phyloP scores from a whole-genome alignment of 1,140 invertebrate genomes.

The Aphelenchoides fujianensis region DNA sequence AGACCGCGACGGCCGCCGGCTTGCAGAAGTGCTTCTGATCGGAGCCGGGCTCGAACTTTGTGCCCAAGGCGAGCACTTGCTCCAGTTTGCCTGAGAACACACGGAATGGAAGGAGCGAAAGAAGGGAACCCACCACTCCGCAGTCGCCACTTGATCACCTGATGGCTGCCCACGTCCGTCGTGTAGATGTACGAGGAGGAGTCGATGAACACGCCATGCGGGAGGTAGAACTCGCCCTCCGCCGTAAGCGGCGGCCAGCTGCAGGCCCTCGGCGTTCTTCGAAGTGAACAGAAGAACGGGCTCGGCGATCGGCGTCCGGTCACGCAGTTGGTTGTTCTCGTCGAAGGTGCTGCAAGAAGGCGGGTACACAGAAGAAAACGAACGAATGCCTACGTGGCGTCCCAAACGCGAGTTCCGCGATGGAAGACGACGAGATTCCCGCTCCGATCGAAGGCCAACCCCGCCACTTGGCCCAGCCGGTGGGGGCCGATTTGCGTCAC shows the following conservation, averaged over 20 bases:
- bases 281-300: slow-evolving; percentile 69
- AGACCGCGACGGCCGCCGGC: slow-evolving; percentile 82
- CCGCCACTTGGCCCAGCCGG: slow-evolving; percentile 55
- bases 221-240: slow-evolving; percentile 74
- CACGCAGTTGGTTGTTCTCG: slow-evolving; percentile 68
- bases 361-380: too few species aligned
- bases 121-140: slow-evolving; percentile 31
- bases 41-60: slow-evolving; percentile 75
- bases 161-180: slow-evolving; percentile 88
- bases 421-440: slow-evolving; percentile 81
- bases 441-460: slow-evolving; percentile 57
- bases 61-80: slow-evolving; percentile 65
- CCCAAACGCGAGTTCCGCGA: slow-evolving; percentile 74
- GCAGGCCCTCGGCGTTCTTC: slow-evolving; percentile 12
- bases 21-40: slow-evolving; percentile 82
- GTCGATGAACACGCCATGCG: slow-evolving; percentile 86
- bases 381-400: slow-evolving; percentile 58
- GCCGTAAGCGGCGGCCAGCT: slow-evolving; percentile 42
- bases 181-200: slow-evolving; percentile 75
- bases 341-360: slow-evolving; percentile 70
- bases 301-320: slow-evolving; percentile 71
- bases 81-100: slow-evolving; percentile 48
- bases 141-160: slow-evolving; percentile 68
- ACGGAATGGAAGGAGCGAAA: slow-evolving; percentile 32
- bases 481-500: slow-evolving; percentile 39